Evolutionary conservation across 2,888 invertebrate genomes (phyloP).

Genomic region (Lithophane leautieri): DNA sequence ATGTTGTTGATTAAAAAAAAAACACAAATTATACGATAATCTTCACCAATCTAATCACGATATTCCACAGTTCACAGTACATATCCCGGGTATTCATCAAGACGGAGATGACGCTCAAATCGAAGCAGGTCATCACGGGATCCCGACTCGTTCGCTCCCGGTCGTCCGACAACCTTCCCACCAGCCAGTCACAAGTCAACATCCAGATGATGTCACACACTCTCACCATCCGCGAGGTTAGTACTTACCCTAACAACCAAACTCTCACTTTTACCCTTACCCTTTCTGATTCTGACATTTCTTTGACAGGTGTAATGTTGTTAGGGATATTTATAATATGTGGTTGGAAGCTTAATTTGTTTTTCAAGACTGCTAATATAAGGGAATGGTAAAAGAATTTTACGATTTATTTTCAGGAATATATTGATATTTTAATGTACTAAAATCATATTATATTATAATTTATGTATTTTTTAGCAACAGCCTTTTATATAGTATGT

Average conservation of each 20-base stretch:
- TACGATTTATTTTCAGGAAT: constrained; percentile 25
- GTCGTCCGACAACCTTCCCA: constrained; percentile 97
- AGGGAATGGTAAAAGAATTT: constrained; percentile 41
- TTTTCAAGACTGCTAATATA: constrained; percentile 40
- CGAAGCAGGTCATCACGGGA: constrained; percentile 94
- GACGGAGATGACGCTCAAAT: constrained; percentile 98
- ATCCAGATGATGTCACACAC: constrained; percentile 99
- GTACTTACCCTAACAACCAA: constrained; percentile 56
- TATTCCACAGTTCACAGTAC: constrained; percentile 94
- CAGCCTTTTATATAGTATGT: constrained; percentile 40
- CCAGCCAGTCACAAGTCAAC: constrained; percentile 97
- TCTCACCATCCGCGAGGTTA: constrained; percentile 97
- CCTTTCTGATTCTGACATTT: constrained; percentile 53
- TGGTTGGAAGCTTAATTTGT: constrained; percentile 49
- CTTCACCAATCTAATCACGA: neutral
- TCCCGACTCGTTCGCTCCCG: constrained; percentile 95
- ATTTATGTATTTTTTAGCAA: constrained; percentile 33
- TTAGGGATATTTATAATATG: constrained; percentile 38
- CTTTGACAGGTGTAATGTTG: constrained; percentile 53
- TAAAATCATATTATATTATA: constrained; percentile 53
- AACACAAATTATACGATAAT: neutral
- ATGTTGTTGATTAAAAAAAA: neutral
- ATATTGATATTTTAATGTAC: constrained; percentile 59
- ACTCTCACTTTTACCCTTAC: constrained; percentile 33
- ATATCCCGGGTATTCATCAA: constrained; percentile 97